These are phyloP conservation scores for Bicyclus anynana DNA, from an alignment of 1,140 invertebrate genomes.

Conservation along the genomic window DNA sequence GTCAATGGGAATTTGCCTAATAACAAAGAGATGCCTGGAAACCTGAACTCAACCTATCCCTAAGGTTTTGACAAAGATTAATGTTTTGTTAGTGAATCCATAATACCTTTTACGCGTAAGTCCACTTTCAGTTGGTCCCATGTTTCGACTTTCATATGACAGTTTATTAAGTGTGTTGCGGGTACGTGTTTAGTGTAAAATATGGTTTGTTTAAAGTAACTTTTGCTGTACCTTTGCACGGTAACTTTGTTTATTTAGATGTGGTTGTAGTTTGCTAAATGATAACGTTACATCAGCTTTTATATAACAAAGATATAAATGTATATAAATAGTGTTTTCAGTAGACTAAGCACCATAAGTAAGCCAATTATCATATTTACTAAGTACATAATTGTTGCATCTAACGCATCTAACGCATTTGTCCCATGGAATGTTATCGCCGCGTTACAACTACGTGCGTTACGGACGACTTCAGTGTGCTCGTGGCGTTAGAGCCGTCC, in stretches of 20 bases:
- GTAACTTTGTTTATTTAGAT: background rate
- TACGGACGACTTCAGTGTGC: too few relatives aligned
- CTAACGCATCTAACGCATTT: too few relatives aligned
- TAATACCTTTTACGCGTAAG: conserved; percentile 26
- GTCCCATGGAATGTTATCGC: too few relatives aligned
- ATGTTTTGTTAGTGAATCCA: conserved; percentile 35
- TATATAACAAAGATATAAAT: too few relatives aligned
- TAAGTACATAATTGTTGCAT: too few relatives aligned
- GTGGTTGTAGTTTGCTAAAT: too few relatives aligned
- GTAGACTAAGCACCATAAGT: too few relatives aligned
- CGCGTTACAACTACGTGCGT: too few relatives aligned
- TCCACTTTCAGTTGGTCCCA: conserved; percentile 5
- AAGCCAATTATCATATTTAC: too few relatives aligned
- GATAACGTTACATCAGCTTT: too few relatives aligned
- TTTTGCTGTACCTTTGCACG: background rate
- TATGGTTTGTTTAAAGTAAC: background rate
- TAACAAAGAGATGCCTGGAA: conserved; percentile 37
- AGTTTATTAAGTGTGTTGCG: conserved; percentile 9
- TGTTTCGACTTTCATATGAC: conserved; percentile 15
- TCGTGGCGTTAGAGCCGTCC: too few relatives aligned
- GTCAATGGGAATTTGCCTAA: conserved; percentile 44
- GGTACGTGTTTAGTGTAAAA: background rate
- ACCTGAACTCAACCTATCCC: conserved; percentile 47
- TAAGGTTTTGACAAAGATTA: conserved; percentile 45
- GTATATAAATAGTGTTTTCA: too few relatives aligned